phyloP scores from a whole-genome alignment of 2,888 invertebrate genomes.

The Thysanoteuthis rhombus region DNA sequence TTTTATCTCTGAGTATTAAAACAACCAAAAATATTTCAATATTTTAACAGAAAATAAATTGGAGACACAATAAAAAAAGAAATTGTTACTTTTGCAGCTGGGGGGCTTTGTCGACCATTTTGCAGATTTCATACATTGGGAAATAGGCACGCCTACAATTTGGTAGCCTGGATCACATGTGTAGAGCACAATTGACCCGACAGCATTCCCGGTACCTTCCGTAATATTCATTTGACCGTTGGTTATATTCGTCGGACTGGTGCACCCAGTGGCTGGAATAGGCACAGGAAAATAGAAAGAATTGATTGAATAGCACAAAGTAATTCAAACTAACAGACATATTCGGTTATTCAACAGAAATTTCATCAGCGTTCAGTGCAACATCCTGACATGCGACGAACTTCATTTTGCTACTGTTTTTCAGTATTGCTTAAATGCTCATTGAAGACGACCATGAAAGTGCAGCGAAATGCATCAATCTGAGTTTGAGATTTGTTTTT shows the following conservation, averaged over 20 bases:
- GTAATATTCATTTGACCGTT: background rate
- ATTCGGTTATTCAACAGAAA: background rate
- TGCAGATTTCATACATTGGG: constrained; percentile 37
- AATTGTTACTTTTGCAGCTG: constrained; percentile 40
- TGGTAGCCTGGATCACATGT: constrained; percentile 40
- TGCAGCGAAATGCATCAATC: too few species aligned
- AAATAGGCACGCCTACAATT: constrained; percentile 38
- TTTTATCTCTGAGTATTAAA: too few species aligned
- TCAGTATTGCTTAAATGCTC: too few species aligned
- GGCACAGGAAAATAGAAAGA: background rate
- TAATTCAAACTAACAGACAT: background rate
- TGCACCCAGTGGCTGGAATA: constrained; percentile 33
- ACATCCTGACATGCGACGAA: too few species aligned
- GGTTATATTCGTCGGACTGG: constrained; percentile 18
- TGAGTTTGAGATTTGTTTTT: too few species aligned
- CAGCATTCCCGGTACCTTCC: constrained; percentile 33
- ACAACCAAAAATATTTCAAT: too few species aligned
- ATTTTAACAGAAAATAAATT: too few species aligned
- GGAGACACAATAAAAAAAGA: too few species aligned
- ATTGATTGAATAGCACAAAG: background rate
- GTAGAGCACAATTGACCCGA: constrained; percentile 37
- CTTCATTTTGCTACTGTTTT: too few species aligned
- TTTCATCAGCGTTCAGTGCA: too few species aligned
- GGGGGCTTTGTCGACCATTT: constrained; percentile 38
- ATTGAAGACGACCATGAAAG: too few species aligned